Percentiles rank a stretch among this genome's conserved stretches.
These are phyloP conservation scores for Aphelinus certus DNA, from an alignment of 1,140 invertebrate species.

Conservation along the genomic window DNA sequence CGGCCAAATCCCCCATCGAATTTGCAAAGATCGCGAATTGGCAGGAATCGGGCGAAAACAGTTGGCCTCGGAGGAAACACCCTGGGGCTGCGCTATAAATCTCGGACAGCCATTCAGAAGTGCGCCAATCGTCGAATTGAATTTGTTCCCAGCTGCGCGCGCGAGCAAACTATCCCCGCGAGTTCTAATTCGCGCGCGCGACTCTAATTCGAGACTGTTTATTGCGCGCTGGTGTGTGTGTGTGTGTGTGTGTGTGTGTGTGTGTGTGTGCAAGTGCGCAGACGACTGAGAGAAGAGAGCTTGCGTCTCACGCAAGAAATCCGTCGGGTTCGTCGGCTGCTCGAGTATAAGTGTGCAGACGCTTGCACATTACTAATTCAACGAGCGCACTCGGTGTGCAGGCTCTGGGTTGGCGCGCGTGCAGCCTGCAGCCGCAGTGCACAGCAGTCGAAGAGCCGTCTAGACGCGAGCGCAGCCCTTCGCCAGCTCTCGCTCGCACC, in stretches of 20 bases:
- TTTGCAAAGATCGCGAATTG: too few relatives aligned
- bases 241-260: not conserved
- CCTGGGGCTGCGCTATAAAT: too few relatives aligned
- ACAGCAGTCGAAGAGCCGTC: not conserved
- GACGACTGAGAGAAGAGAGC: too few relatives aligned
- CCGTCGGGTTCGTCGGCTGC: not conserved
- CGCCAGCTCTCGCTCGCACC: not conserved
- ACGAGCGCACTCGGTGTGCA: slow-evolving; percentile 5
- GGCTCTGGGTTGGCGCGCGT: not conserved
- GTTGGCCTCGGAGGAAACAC: too few relatives aligned
- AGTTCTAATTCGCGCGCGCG: too few relatives aligned
- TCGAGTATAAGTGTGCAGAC: slow-evolving; percentile 10
- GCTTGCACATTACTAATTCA: slow-evolving; percentile 34
- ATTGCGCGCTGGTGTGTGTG: not conserved
- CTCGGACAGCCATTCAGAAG: too few relatives aligned
- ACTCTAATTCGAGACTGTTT: slow-evolving; percentile 15
- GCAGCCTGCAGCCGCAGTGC: not conserved
- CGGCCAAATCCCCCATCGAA: too few relatives aligned
- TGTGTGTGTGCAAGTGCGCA: not conserved
- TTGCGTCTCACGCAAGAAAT: too few relatives aligned
- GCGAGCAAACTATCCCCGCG: too few relatives aligned
- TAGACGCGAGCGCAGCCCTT: not conserved
- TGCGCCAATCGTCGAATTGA: too few relatives aligned
- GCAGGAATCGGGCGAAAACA: too few relatives aligned
- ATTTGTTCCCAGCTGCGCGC: too few relatives aligned